These are phyloP conservation scores for Mycteria americana DNA, from an alignment of 2,797 vertebrate species.

Conservation along the genomic window DNA sequence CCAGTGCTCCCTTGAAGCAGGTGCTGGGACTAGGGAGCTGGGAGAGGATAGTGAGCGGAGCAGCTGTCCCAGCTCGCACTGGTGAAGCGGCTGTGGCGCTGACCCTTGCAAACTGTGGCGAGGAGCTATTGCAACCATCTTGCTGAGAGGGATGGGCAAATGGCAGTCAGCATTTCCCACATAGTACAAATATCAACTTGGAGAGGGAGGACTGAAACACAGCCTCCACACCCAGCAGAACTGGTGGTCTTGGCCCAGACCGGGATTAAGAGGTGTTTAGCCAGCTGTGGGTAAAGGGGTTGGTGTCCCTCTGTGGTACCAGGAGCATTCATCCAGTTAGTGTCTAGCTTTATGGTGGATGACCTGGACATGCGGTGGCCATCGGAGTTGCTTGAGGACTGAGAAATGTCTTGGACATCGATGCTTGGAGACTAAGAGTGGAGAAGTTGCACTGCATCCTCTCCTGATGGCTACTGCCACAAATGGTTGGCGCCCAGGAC, in stretches of 20 bases:
- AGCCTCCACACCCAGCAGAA: background rate
- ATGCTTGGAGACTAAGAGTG: background rate
- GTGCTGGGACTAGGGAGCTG: background rate
- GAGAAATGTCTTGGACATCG: background rate
- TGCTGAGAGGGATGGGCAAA: background rate
- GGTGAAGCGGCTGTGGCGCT: background rate
- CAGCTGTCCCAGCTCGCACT: conserved; percentile 13
- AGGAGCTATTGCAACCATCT: conserved; percentile 13
- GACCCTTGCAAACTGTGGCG: background rate
- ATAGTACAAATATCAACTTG: background rate
- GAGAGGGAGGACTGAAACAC: background rate
- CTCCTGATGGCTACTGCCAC: background rate
- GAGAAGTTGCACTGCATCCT: rapidly evolving
- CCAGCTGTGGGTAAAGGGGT: background rate
- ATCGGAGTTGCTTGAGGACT: rapidly evolving
- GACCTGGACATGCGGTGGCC: rapidly evolving
- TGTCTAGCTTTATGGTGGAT: background rate
- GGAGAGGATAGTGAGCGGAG: background rate
- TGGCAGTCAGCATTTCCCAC: background rate
- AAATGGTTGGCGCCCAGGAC: background rate
- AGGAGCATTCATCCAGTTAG: background rate
- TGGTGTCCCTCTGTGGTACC: background rate
- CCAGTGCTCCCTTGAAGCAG: background rate
- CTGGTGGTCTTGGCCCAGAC: rapidly evolving
- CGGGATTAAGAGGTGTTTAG: background rate